Conservation (phyloP, 2,113 vertebrate species). For the Tenebrosternarchus preto region DNA sequence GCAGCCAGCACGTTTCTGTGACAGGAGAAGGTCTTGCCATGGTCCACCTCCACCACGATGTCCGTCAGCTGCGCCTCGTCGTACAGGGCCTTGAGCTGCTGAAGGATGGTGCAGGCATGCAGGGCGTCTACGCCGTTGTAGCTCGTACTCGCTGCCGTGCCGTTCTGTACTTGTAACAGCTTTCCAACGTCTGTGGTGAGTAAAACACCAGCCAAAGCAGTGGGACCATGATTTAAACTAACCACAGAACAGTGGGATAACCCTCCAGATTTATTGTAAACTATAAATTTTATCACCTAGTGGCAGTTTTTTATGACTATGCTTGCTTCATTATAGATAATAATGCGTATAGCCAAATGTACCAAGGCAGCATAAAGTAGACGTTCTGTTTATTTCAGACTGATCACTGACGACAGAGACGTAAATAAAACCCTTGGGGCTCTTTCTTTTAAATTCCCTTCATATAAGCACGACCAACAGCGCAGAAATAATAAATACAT, state of each 20-base stretch:
- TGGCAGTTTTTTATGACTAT: too few relatives aligned
- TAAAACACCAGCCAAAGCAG: neutral
- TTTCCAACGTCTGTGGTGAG: conserved; percentile 85
- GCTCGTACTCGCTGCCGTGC: conserved; percentile 82
- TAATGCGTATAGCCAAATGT: too few relatives aligned
- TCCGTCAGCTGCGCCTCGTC: conserved; percentile 97
- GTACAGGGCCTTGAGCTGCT: conserved; percentile 96
- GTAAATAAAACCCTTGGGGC: too few relatives aligned
- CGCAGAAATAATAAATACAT: too few relatives aligned
- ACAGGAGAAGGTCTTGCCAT: conserved; percentile 94
- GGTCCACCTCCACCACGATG: conserved; percentile 97
- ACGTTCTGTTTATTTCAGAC: too few relatives aligned
- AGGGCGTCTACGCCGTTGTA: conserved; percentile 88
- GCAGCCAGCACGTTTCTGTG: conserved; percentile 98
- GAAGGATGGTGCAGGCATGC: conserved; percentile 95
- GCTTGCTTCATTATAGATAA: too few relatives aligned
- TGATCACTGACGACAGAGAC: too few relatives aligned
- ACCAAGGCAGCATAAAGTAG: too few relatives aligned
- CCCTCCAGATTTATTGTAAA: neutral
- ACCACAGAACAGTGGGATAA: neutral
- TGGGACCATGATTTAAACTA: neutral
- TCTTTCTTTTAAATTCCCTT: too few relatives aligned
- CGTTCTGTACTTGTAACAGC: conserved; percentile 93
- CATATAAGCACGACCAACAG: too few relatives aligned
- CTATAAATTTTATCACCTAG: too few relatives aligned